Evolutionary conservation across 2,888 invertebrate genomes (phyloP).

Genomic region (Drosophila heteroneura): DNA sequence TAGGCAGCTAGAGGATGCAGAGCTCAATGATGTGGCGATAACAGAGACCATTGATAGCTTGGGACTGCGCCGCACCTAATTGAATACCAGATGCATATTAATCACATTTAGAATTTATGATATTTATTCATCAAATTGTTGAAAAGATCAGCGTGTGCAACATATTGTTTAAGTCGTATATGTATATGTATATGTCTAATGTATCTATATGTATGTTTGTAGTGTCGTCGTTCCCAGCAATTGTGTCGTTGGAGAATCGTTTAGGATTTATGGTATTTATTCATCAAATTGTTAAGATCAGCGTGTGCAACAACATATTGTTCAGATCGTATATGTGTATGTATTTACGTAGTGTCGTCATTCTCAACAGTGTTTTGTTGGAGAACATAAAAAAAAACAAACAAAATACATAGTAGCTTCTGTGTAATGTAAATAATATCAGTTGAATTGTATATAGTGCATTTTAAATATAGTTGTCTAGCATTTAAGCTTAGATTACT

Average conservation of each 20-base stretch:
- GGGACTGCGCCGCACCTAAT: slow-evolving; percentile 51
- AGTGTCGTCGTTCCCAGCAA: background rate
- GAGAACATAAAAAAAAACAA: background rate
- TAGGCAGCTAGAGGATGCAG: slow-evolving; percentile 22
- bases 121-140: slow-evolving; percentile 48
- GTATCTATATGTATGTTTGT: slow-evolving; percentile 32
- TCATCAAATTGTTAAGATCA: slow-evolving; percentile 39
- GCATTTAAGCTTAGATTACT: slow-evolving; percentile 39
- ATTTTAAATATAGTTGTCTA: slow-evolving; percentile 51
- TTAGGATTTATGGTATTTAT: slow-evolving; percentile 37
- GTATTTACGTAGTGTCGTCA: slow-evolving; percentile 31
- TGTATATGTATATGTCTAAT: slow-evolving; percentile 11
- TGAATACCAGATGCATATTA: background rate
- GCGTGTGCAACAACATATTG: slow-evolving; percentile 50
- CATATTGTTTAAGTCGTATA: slow-evolving; percentile 45
- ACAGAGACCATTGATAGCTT: slow-evolving; percentile 44
- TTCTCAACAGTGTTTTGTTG: slow-evolving; percentile 6
- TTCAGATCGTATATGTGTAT: slow-evolving; percentile 34
- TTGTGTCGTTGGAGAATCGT: slow-evolving; percentile 3
- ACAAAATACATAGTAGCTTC: slow-evolving; percentile 18
- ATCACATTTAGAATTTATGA: slow-evolving; percentile 32
- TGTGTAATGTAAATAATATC: slow-evolving; percentile 56
- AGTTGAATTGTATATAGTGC: slow-evolving; percentile 55
- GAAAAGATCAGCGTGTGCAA: slow-evolving; percentile 52
- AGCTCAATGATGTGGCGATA: slow-evolving; percentile 51